Conservation (phyloP, 1,140 invertebrate species). For the Cardiocondyla obscurior region DNA sequence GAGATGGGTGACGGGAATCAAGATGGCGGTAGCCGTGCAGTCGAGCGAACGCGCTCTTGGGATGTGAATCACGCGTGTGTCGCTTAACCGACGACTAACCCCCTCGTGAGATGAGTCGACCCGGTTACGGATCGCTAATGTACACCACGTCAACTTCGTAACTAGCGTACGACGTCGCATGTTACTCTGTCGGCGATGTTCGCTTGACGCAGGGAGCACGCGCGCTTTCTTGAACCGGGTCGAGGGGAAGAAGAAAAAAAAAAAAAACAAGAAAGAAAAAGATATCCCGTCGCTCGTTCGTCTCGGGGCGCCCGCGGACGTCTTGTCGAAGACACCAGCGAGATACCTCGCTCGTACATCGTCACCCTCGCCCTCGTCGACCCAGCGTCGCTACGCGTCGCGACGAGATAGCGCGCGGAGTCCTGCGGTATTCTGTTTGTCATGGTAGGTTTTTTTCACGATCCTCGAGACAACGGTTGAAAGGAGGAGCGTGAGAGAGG, state of each 20-base stretch:
- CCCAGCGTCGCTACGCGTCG: background rate
- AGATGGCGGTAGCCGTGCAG: constrained; percentile 75
- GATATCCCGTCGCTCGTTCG: background rate
- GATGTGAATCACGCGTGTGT: constrained; percentile 17
- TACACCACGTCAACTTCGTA: constrained; percentile 35
- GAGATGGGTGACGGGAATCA: constrained; percentile 51
- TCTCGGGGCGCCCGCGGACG: constrained; percentile 31
- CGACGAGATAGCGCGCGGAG: background rate
- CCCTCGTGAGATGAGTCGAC: constrained; percentile 68
- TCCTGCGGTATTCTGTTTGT: background rate
- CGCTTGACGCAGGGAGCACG: constrained; percentile 48
- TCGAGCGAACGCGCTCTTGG: constrained; percentile 68
- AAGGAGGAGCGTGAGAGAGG: background rate
- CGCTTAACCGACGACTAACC: constrained; percentile 23
- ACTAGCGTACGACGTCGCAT: background rate
- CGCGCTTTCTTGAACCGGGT: background rate
- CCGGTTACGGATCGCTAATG: constrained; percentile 61
- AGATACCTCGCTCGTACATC: background rate
- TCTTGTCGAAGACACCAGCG: constrained; percentile 15
- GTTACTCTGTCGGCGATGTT: constrained; percentile 29
- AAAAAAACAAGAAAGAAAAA: background rate
- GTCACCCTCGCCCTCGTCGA: background rate
- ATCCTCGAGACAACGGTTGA: background rate
- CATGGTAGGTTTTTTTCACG: constrained; percentile 58
- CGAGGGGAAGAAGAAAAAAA: background rate